Evolutionary conservation across 2,888 invertebrate species (phyloP), one percentile per base, ranked within the genome.

Genomic region (Eupithecia vulgata): DNA sequence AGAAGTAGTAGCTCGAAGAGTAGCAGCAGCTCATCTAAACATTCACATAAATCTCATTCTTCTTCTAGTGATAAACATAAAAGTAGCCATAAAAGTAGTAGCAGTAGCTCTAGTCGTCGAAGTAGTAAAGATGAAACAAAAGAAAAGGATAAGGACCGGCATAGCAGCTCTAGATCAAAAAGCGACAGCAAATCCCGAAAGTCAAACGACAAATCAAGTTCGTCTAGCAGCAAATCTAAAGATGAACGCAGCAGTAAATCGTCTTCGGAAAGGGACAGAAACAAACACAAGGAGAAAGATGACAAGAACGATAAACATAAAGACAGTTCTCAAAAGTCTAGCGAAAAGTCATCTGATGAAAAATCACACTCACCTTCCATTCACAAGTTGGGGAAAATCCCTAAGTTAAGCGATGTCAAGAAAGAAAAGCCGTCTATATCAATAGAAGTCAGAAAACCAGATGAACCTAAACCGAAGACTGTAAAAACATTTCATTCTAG

Each of bases 401-500:
- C 97, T 0, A 97, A 96, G 90, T 96, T 97, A 82, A 94, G 95
- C 84, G 91, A 91, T 82, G 79, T 91, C 84, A 85, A 95, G 82
- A 95, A 95, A 84, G 96, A 96, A 81, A 97, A 97, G 81, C 96
- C 96, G 57, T 97, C 97, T 5, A 97, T 97, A 88, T 97, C 97
- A 0, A 97, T 97, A 81, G 97, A 97, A 94, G 96, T 96, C 71
- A 95, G 97, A 76, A 97, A 97, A 89, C 95, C 95, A 75, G 96
- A 96, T 79, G 95, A 96, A 69, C 95, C 95, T 15, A 96, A 98
- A 83, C 97, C 98, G 6, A 98, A 98, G 92, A 98, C 98, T 57
- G 98, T 98, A 0, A 99, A 98, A 95, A 97, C 97, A 21, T 98
- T 97, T 88, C 96, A 98, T 90, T 97, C 98, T 0, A 98, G 98